Base-by-base conservation (phyloP, 2,113 vertebrate species). In the Aramus guarauna region DNA sequence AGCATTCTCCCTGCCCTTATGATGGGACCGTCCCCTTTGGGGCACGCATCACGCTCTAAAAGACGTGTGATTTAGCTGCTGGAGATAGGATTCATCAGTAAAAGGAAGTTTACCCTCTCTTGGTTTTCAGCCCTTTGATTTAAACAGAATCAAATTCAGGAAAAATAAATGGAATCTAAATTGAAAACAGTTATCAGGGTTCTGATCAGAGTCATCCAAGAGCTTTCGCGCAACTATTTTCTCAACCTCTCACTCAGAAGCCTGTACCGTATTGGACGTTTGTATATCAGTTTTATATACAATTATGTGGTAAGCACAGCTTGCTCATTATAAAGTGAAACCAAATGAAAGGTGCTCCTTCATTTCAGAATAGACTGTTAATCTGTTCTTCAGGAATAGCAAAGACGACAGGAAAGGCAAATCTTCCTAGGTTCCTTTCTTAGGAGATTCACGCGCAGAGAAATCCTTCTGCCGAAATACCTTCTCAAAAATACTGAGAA, bases 221-320 rank as follows among this genome's bases (percentile, higher is more conserved):
- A 90, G 63, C 45, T 66, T 68, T 56, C 71, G 68, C 29, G 27
- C 24, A 82, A 64, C 8, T 43, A 4, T 24, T 60, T 64, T 68
- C 71, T 80, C 79, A 75, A 5, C 8, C 48, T 26, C 52, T 62
- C 72, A 14, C 50, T 77, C 37, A 60, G 48, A 87, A 74, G 30
- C 22, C n/a, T 37, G 3, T 37, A 64, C 0, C 0, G 48, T 83
- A 64, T 0, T 14, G 8, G 45, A 47, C 6, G 9, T 29, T 72
- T 29, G 58, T 12, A 43, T 9, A 71, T 37, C 22, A 39, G 24
- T 59, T 74, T 72, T 52, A 67, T 14, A 53, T 11, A 64, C 2
- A 12, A n/a, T 30, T 66, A 48, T 0, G 0, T 10, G 23, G 34
- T 26, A 81, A 87, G 77, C 55, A 71, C 68, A 63, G 74, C n/a